Conservation (phyloP, 2,113 vertebrate genomes). For the Suricata suricatta region DNA sequence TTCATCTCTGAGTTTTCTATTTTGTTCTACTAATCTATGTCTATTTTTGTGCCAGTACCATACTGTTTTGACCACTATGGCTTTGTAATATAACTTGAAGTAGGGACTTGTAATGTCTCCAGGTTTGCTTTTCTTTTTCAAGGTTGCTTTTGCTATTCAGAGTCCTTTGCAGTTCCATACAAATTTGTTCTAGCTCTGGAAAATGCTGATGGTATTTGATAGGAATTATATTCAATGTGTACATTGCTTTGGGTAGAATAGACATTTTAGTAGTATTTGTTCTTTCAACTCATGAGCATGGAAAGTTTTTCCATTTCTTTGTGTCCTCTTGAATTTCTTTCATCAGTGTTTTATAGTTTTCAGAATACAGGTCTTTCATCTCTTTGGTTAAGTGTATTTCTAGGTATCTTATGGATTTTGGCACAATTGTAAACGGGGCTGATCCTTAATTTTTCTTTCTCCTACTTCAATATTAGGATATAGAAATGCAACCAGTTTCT, state of each 20-base stretch:
- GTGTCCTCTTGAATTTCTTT: not conserved
- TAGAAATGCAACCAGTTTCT: not conserved
- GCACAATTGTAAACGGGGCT: not conserved
- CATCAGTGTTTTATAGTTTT: not conserved
- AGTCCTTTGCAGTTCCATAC: not conserved
- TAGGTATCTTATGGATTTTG: not conserved
- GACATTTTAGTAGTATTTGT: not conserved
- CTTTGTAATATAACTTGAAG: not conserved
- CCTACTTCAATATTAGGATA: not conserved
- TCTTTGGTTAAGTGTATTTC: not conserved
- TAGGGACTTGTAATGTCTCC: not conserved
- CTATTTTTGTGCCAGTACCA: not conserved
- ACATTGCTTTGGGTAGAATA: not conserved
- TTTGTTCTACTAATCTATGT: not conserved
- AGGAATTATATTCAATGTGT: not conserved
- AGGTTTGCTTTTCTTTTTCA: not conserved
- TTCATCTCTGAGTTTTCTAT: not conserved
- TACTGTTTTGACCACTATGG: not conserved
- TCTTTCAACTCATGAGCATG: not conserved
- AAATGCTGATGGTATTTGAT: not conserved
- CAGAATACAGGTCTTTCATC: not conserved
- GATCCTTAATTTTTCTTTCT: not conserved
- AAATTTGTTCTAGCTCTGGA: not conserved
- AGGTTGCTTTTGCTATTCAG: not conserved
- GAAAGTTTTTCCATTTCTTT: not conserved